Base-by-base conservation (phyloP, 64 coral and sea anemone species). In the Exaiptasia diaphana region DNA sequence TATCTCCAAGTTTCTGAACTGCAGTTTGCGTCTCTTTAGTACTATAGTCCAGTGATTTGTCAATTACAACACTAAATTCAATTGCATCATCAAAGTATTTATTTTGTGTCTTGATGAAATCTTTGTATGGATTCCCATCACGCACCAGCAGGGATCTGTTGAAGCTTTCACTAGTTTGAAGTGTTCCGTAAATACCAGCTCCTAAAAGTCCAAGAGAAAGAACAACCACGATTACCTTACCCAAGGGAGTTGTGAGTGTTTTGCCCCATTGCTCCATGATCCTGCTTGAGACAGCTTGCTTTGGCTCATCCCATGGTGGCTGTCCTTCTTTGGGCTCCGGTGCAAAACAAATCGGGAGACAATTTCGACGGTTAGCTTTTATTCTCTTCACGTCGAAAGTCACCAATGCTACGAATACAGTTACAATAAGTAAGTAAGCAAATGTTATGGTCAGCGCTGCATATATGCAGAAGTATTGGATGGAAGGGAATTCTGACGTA, bases 391-490 rank as follows among this genome's bases (percentile, higher is more conserved):
- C 81, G 38, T 97, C 93, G 30, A 86, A 90, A 15, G 87, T 50
- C 69, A 87, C 21, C 13, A 90, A 17, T 27, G 93, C 93, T 26
- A 90, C 82, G 70, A 97, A 97, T 2, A 85, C 25, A 0, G 87
- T 86, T 4, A 97, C 64, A 38, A 90, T 85, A 3, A 97, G 50
- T 38, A 97, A 68, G 54, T 75, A 97, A 13, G 93, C 81, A 68
- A 81, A 90, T 0, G 76, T 76, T 24, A 97, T 69, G 8, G 87
- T 81, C 39, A 97, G 63, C 9, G 93, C 76, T 30, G 87, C 93
- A 27, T 86, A 97, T 4, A 34, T 97, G 27, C 93, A 97, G 67
- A 97, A 97, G 22, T 90, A 90, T 13, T 26, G 35, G 4, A 97
- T 70, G 1, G 87, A 79, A 0, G 93, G 93, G 38, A 97, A 97